phyloP scores from a whole-genome alignment of 2,888 invertebrate species.

The Drosophila sordidula region DNA sequence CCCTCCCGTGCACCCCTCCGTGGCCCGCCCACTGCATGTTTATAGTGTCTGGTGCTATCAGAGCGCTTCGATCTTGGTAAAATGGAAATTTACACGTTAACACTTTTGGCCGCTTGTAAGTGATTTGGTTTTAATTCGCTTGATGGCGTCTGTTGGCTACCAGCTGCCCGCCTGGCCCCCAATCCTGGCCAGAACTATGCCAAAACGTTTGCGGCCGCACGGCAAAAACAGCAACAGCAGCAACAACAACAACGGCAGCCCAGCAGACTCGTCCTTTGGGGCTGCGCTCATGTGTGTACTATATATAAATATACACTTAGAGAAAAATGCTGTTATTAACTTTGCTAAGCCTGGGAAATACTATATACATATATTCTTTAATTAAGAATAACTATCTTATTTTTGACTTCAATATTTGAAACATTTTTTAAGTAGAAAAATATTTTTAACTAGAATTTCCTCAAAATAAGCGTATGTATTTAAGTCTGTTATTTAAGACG shows the following conservation, averaged over 20 bases:
- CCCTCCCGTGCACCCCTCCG: background rate
- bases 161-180: slow-evolving; percentile 23
- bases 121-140: slow-evolving; percentile 82
- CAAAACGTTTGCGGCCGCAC: slow-evolving; percentile 55
- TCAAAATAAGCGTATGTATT: too few relatives aligned
- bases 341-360: too few relatives aligned
- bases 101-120: slow-evolving; percentile 83
- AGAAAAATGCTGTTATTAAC: background rate
- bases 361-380: too few relatives aligned
- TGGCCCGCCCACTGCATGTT: slow-evolving; percentile 56
- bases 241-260: slow-evolving; percentile 15
- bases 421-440: too few relatives aligned
- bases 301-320: slow-evolving; percentile 1
- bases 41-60: slow-evolving; percentile 65
- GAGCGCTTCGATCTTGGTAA: slow-evolving; percentile 70
- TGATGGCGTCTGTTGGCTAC: slow-evolving; percentile 74
- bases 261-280: slow-evolving; percentile 42
- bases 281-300: slow-evolving; percentile 16
- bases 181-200: slow-evolving; percentile 21
- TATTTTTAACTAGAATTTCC: too few relatives aligned
- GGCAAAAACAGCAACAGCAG: slow-evolving; percentile 19
- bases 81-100: slow-evolving; percentile 84
- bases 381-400: too few relatives aligned
- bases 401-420: too few relatives aligned
- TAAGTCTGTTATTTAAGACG: too few relatives aligned